Evolutionary conservation across 2,888 invertebrate species (phyloP).

Genomic region (Mimas tiliae): DNA sequence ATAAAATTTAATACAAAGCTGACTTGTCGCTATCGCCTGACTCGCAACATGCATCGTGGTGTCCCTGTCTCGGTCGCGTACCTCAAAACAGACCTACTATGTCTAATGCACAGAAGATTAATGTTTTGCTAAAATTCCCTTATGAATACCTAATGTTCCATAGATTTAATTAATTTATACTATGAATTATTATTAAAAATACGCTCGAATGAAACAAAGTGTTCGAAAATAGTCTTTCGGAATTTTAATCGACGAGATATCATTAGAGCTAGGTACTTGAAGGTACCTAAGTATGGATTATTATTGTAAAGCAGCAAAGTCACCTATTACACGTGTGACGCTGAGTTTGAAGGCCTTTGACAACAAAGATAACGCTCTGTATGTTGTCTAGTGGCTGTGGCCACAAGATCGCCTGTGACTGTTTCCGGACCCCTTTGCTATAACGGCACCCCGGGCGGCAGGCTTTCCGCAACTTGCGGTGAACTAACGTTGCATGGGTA

Average conservation of each 20-base stretch:
- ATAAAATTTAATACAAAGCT: no score
- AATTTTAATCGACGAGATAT: not conserved
- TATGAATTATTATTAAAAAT: not conserved
- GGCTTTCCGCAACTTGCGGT: slow-evolving; percentile 44
- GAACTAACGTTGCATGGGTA: slow-evolving; percentile 33
- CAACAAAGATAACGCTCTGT: slow-evolving; percentile 23
- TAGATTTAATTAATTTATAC: not conserved
- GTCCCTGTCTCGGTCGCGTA: no score
- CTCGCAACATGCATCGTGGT: no score
- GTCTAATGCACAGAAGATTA: slow-evolving; percentile 14
- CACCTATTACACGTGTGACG: not conserved
- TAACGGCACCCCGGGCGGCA: slow-evolving; percentile 43
- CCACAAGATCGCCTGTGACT: slow-evolving; percentile 26
- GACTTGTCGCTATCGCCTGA: no score
- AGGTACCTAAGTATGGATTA: not conserved
- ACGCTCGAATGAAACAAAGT: not conserved
- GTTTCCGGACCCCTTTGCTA: slow-evolving; percentile 26
- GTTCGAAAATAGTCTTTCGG: not conserved
- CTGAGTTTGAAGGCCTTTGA: slow-evolving; percentile 27
- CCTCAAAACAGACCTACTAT: not conserved
- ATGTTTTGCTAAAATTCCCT: not conserved
- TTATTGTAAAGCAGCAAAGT: not conserved
- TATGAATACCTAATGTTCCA: not conserved
- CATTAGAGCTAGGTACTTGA: not conserved
- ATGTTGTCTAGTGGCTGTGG: slow-evolving; percentile 18